phyloP scores from a whole-genome alignment of 2,888 invertebrate genomes.

The Meghimatium bilineatum region DNA sequence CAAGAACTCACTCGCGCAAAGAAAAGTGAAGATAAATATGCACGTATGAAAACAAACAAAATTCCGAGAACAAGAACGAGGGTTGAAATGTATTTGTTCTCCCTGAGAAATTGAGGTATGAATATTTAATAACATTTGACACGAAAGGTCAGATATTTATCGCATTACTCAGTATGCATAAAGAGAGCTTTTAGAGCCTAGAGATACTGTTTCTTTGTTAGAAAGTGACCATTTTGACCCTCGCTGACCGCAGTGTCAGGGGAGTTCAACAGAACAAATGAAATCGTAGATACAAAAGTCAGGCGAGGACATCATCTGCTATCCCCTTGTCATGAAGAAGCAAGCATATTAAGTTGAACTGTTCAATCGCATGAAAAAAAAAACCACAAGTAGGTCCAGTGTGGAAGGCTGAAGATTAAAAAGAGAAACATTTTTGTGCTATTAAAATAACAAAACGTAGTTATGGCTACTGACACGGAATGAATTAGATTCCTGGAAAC shows the following conservation, averaged over 20 bases:
- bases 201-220: neutral
- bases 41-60: no score
- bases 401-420: no score
- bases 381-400: no score
- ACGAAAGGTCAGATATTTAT: neutral
- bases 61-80: no score
- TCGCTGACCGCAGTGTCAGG: neutral
- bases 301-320: conserved; percentile 6
- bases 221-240: conserved; percentile 8
- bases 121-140: neutral
- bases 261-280: neutral
- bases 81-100: neutral
- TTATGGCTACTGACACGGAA: neutral
- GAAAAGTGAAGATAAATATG: no score
- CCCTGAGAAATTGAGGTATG: neutral
- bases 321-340: neutral
- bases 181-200: neutral
- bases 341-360: neutral
- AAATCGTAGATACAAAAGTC: neutral
- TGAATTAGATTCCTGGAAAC: neutral
- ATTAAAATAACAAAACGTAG: neutral
- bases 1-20: no score
- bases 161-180: neutral
- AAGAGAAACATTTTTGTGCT: neutral
- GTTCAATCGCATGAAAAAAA: no score